Conservation (phyloP, 2,888 invertebrate species). For the Cosmia trapezina region DNA sequence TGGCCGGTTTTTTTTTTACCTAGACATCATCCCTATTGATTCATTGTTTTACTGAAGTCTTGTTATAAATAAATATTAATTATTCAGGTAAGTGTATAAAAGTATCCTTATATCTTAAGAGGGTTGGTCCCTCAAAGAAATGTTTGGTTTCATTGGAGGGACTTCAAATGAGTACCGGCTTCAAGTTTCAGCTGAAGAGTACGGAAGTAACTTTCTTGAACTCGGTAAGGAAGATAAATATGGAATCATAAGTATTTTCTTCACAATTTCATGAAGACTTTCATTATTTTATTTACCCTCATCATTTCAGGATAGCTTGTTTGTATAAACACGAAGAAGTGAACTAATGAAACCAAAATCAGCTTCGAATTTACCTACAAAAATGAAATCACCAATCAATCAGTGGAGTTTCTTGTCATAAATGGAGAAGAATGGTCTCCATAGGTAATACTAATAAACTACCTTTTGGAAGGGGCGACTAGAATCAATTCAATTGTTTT, state of each 20-base stretch:
- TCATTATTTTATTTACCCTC: slow-evolving; percentile 15
- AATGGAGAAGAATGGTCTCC: no score
- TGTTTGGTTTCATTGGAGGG: slow-evolving; percentile 30
- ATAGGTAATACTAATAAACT: no score
- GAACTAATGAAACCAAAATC: background rate
- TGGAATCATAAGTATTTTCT: background rate
- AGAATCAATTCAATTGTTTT: no score
- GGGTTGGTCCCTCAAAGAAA: slow-evolving; percentile 1
- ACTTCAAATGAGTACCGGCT: slow-evolving; percentile 21
- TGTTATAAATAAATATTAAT: background rate
- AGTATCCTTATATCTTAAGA: background rate
- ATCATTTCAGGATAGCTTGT: slow-evolving; percentile 2
- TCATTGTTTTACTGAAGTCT: background rate
- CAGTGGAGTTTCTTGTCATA: no score
- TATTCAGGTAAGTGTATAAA: background rate
- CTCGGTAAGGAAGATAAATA: slow-evolving; percentile 18
- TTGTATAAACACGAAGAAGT: background rate
- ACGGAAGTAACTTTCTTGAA: slow-evolving; percentile 10
- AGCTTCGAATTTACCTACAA: no score
- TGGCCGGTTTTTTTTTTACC: no score
- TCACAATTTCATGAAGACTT: slow-evolving; percentile 3
- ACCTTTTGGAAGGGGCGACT: no score
- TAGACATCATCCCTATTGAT: no score
- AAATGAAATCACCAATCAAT: no score
- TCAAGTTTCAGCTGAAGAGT: slow-evolving; percentile 14